Conservation (phyloP, 2,888 invertebrate genomes). For the Leptinotarsa haldemani region DNA sequence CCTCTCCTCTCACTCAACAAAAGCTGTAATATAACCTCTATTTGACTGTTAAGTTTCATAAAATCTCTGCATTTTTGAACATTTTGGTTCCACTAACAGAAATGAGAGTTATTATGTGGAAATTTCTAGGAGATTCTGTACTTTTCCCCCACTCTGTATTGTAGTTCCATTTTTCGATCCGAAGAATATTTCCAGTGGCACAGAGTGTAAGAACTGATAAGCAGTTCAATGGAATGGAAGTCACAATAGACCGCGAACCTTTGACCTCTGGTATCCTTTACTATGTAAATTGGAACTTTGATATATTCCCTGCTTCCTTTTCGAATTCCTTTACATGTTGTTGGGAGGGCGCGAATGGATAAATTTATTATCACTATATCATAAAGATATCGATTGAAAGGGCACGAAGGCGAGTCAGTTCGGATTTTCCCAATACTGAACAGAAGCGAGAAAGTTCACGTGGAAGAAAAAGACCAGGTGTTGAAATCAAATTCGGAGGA, state of each 20-base stretch:
- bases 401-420: not conserved
- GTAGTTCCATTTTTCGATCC: not conserved
- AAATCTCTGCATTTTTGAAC: no score
- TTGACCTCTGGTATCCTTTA: constrained; percentile 46
- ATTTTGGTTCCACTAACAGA: no score
- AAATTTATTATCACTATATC: constrained; percentile 14
- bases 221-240: constrained; percentile 36
- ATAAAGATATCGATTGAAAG: not conserved
- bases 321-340: constrained; percentile 33
- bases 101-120: no score
- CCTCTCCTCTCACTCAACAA: no score
- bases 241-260: constrained; percentile 44
- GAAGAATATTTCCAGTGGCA: not conserved
- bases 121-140: no score
- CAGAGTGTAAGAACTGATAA: constrained; percentile 27
- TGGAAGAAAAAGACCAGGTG: constrained; percentile 1
- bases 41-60: no score
- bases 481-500: not conserved
- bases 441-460: not conserved
- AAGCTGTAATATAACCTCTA: no score
- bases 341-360: constrained; percentile 1
- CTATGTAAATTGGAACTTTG: constrained; percentile 51
- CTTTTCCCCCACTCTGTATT: no score
- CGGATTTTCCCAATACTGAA: not conserved
- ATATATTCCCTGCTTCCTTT: constrained; percentile 47